A percentile compares a stretch with the other conserved stretches of the same genome.
phyloP scores from a whole-genome alignment of 2,113 vertebrate genomes.

The Podiceps cristatus region DNA sequence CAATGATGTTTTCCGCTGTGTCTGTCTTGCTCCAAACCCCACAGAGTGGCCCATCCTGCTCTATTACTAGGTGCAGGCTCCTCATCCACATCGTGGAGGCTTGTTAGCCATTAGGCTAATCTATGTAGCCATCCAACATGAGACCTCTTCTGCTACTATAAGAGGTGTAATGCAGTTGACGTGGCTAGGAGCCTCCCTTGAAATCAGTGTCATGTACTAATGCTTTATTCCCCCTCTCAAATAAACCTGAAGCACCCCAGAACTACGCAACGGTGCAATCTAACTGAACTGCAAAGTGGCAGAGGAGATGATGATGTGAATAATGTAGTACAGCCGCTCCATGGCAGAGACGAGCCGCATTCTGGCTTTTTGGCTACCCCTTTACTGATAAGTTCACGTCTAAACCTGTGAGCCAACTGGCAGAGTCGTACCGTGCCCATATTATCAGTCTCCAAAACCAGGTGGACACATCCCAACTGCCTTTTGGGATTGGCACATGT shows the following conservation, averaged over 20 bases:
- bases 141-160: background rate
- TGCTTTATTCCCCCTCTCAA: background rate
- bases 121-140: background rate
- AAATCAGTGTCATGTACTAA: background rate
- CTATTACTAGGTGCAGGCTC: background rate
- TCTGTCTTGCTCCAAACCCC: background rate
- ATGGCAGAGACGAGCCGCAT: background rate
- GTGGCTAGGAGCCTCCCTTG: background rate
- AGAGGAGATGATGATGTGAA: background rate
- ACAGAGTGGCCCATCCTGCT: background rate
- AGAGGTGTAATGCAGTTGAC: rapidly evolving
- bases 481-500: background rate
- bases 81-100: background rate
- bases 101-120: background rate
- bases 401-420: background rate
- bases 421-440: background rate
- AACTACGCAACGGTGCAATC: too few species aligned
- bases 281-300: background rate
- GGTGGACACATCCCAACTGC: background rate
- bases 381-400: background rate
- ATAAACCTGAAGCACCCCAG: background rate
- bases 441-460: background rate
- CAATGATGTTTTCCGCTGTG: background rate
- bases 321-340: background rate
- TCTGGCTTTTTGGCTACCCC: background rate